Conservation (phyloP, 2,113 vertebrate genomes). For the Nothoprocta perdicaria region DNA sequence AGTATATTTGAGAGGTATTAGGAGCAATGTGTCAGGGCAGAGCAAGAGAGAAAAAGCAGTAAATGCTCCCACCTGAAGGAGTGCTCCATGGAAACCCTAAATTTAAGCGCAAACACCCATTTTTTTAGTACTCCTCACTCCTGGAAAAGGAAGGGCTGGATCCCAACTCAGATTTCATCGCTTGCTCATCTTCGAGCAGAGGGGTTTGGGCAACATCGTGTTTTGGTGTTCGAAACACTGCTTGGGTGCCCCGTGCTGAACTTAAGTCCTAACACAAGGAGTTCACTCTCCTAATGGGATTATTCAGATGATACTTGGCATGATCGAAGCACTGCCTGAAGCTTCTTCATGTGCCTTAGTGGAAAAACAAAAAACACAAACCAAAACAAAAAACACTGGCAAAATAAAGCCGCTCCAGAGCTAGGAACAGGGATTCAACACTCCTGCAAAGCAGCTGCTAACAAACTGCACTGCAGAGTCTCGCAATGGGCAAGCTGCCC, state of each 20-base stretch:
- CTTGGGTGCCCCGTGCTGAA: neutral
- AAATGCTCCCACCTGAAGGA: neutral
- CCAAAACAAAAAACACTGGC: too few species aligned
- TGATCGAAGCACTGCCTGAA: slow-evolving; percentile 11
- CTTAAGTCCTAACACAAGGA: neutral
- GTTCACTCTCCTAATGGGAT: neutral
- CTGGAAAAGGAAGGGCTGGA: neutral
- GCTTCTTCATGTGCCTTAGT: neutral
- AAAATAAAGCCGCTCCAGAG: neutral
- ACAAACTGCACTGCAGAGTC: neutral
- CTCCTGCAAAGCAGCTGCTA: neutral
- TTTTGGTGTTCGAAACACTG: neutral
- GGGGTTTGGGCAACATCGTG: neutral
- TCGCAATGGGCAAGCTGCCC: neutral
- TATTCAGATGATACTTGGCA: neutral
- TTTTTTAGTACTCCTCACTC: neutral
- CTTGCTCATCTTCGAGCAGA: neutral
- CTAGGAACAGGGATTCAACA: neutral
- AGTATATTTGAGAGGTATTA: slow-evolving; percentile 65
- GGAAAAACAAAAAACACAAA: too few species aligned
- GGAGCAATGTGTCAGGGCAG: neutral
- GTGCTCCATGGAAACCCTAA: neutral
- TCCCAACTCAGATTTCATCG: neutral
- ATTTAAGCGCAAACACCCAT: neutral
- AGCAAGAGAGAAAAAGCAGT: slow-evolving; percentile 12